These are phyloP conservation scores for Hirundichthys speculiger DNA, from an alignment of 2,113 vertebrate genomes.

Conservation along the genomic window DNA sequence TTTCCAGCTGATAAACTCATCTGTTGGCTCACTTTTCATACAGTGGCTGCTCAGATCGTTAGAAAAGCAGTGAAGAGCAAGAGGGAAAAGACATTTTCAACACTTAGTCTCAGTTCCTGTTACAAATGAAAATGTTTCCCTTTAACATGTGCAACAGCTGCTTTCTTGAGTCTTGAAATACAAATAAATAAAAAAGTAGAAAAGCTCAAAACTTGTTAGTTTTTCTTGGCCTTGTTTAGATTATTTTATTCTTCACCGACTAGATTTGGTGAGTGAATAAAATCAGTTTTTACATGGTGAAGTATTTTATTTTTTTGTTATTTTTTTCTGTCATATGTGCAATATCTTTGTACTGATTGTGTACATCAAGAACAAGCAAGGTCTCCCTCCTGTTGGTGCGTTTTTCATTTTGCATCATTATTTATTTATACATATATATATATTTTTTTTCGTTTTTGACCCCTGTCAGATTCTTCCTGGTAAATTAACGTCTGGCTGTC, in stretches of 20 bases:
- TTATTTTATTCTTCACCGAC: slow-evolving; percentile 43
- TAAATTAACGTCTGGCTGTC: slow-evolving; percentile 67
- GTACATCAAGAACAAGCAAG: slow-evolving; percentile 70
- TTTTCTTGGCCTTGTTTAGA: slow-evolving; percentile 58
- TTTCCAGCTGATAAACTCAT: slow-evolving; percentile 13
- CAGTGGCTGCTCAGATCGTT: slow-evolving; percentile 37
- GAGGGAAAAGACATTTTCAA: slow-evolving; percentile 8
- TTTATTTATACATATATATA: slow-evolving; percentile 72
- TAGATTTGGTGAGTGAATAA: slow-evolving; percentile 57
- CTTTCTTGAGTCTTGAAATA: slow-evolving; percentile 53
- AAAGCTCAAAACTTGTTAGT: slow-evolving; percentile 25
- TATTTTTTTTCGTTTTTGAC: slow-evolving; percentile 39
- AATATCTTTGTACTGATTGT: slow-evolving; percentile 78
- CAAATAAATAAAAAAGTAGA: no score
- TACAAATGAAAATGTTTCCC: slow-evolving; percentile 31
- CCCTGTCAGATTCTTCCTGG: slow-evolving; percentile 64
- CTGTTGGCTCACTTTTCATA: slow-evolving; percentile 17
- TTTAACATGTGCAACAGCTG: slow-evolving; percentile 61
- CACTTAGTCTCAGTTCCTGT: slow-evolving; percentile 20
- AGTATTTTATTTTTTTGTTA: slow-evolving; percentile 60
- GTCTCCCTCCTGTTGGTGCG: slow-evolving; percentile 52
- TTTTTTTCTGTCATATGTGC: slow-evolving; percentile 75
- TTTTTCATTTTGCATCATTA: slow-evolving; percentile 58
- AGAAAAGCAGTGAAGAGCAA: slow-evolving; percentile 8
- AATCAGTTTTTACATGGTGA: slow-evolving; percentile 57